Evolutionary conservation across 2,113 vertebrate genomes (phyloP), one percentile per base, ranked within the genome.

Genomic region (Tachycineta bicolor): DNA sequence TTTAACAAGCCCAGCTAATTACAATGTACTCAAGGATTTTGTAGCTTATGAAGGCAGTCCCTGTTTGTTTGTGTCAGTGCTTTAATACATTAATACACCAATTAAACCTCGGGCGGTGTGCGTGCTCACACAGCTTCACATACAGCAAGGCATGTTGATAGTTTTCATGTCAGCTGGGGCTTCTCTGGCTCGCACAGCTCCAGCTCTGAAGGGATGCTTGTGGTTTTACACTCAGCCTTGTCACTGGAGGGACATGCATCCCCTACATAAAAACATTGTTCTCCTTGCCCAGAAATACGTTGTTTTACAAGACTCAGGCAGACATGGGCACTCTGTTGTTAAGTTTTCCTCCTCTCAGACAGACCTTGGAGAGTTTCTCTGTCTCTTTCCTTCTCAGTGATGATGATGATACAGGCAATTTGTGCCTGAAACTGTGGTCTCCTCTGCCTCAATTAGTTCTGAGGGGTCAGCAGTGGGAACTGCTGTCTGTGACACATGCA

Each of bases 11-110:
- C 64, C 68, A 65, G 78, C 33, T 94, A 96, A 96, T 85, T 93
- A 78, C 93, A 81, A 8, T 37, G 41, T 83, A 77, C 75, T 93
- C 78, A 91, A 96, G 89, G 91, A 87, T 96, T 94, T 96, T 67
- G 80, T 84, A 59, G 80, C 83, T 91, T 81, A 87, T 49, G 82
- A 90, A 93, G 96, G 65, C 49, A 6, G 73, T 69, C 62, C 44
- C 80, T 93, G 81, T 96, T 94, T 94, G 87, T 97, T 93, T 94
- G 73, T 96, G 75, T 93, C 96, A 67, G 33, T 92, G 70, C 71
- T 90, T 96, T 94, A 83, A 83, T 79, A 79, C 94, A 58, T 94
- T 90, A 92, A 91, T 74, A 87, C 71, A 86, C 33, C 94, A 94
- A 79, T 95, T 64, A 82, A 94, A 88, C 53, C 77, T 64, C 2